Percentiles rank a stretch among this genome's conserved stretches.
Evolutionary conservation across 2,888 invertebrate genomes (phyloP).

Genomic region (Apotomis turbidana): DNA sequence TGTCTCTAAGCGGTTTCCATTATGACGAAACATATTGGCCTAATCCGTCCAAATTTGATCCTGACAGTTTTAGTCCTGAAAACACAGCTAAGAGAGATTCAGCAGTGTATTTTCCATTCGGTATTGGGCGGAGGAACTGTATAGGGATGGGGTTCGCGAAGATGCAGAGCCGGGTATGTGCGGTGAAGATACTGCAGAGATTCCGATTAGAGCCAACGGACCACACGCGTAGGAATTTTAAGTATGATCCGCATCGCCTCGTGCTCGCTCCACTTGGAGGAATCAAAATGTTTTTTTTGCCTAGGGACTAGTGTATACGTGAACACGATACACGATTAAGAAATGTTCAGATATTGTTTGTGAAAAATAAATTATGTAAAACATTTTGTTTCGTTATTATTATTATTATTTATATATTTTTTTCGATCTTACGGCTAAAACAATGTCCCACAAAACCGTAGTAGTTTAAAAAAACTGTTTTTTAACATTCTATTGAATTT

Average conservation of each 20-base stretch:
- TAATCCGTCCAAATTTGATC: slow-evolving; percentile 73
- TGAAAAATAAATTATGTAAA: too few relatives aligned
- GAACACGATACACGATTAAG: too few relatives aligned
- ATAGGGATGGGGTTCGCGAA: slow-evolving; percentile 10
- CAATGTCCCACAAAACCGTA: too few relatives aligned
- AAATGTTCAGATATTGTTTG: too few relatives aligned
- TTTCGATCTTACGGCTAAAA: too few relatives aligned
- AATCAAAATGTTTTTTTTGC: neutral
- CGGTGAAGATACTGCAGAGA: slow-evolving; percentile 3
- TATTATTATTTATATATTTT: too few relatives aligned
- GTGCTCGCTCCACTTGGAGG: neutral
- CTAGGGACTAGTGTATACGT: neutral
- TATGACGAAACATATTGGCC: slow-evolving; percentile 56
- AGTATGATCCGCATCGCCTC: neutral
- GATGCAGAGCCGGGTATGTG: slow-evolving; percentile 8
- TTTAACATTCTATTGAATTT: too few relatives aligned
- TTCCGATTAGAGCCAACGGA: neutral
- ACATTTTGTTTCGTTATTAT: too few relatives aligned
- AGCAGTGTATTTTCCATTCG: slow-evolving; percentile 69
- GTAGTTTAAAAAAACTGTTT: too few relatives aligned
- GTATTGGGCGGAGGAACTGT: slow-evolving; percentile 49
- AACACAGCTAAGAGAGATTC: slow-evolving; percentile 56
- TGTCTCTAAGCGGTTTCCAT: too few relatives aligned
- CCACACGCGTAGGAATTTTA: neutral
- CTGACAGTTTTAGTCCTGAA: slow-evolving; percentile 69